Evolutionary conservation across 2,888 invertebrate species (phyloP).

Genomic region (Zaprionus bogoriensis): DNA sequence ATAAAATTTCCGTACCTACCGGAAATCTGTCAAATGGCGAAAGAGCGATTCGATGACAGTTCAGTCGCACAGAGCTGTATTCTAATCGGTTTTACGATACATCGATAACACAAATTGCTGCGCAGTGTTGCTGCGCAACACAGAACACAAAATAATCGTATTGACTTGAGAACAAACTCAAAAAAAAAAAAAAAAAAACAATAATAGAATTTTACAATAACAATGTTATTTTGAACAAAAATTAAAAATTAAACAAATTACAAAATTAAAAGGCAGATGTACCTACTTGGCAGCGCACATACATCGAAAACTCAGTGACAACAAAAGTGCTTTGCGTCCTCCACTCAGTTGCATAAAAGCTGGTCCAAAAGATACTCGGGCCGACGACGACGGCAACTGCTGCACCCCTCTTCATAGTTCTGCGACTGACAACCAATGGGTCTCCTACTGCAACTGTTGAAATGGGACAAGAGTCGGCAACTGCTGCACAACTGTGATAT

Average conservation of each 20-base stretch:
- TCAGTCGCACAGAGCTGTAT: slow-evolving; percentile 38
- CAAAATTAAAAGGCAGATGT: slow-evolving; percentile 57
- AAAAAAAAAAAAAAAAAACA: slow-evolving; percentile 31
- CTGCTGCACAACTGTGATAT: slow-evolving; percentile 62
- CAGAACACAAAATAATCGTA: slow-evolving; percentile 20
- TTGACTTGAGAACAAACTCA: slow-evolving; percentile 36
- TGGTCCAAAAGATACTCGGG: slow-evolving; percentile 22
- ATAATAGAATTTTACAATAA: slow-evolving; percentile 33
- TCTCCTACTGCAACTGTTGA: slow-evolving; percentile 62
- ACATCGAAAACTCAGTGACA: slow-evolving; percentile 16
- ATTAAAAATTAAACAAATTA: slow-evolving; percentile 15
- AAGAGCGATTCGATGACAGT: slow-evolving; percentile 78
- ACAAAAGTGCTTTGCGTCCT: slow-evolving; percentile 10
- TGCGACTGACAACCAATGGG: slow-evolving; percentile 57
- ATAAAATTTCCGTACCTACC: slow-evolving; percentile 81
- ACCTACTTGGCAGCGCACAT: slow-evolving; percentile 16
- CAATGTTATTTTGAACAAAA: slow-evolving; percentile 32
- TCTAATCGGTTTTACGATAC: slow-evolving; percentile 4
- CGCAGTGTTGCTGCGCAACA: slow-evolving; percentile 34
- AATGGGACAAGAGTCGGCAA: slow-evolving; percentile 61
- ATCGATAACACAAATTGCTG: slow-evolving; percentile 41
- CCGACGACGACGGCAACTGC: slow-evolving; percentile 22
- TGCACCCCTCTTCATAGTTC: slow-evolving; percentile 32
- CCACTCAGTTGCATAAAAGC: slow-evolving; percentile 59
- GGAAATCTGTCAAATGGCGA: slow-evolving; percentile 83